Evolutionary conservation across 1,140 invertebrate genomes (phyloP).

Genomic region (Megalopta genalis): DNA sequence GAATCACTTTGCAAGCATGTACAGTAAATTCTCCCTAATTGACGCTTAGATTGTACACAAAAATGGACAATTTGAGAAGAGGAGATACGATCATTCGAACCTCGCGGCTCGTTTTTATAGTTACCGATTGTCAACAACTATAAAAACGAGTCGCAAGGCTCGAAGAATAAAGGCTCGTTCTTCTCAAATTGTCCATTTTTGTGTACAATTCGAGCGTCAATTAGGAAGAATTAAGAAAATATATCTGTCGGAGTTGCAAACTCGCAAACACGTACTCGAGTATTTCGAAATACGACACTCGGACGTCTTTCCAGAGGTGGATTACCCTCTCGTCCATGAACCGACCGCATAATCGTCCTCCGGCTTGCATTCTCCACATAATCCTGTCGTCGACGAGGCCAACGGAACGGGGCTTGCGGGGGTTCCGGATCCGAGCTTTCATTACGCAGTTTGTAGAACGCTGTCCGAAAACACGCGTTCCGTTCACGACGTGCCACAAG

Average conservation of each 20-base stretch:
- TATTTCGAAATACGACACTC: slow-evolving; percentile 5
- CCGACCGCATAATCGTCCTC: slow-evolving; percentile 56
- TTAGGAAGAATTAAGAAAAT: not conserved
- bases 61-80: too few relatives aligned
- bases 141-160: too few relatives aligned
- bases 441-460: slow-evolving; percentile 31
- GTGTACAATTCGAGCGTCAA: too few relatives aligned
- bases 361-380: slow-evolving; percentile 59
- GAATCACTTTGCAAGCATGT: too few relatives aligned
- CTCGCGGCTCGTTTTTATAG: too few relatives aligned
- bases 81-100: too few relatives aligned
- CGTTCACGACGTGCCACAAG: slow-evolving; percentile 20
- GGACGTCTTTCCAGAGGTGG: slow-evolving; percentile 36
- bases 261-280: not conserved
- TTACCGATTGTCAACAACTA: too few relatives aligned
- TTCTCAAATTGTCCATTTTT: too few relatives aligned
- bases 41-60: too few relatives aligned
- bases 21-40: too few relatives aligned
- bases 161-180: too few relatives aligned
- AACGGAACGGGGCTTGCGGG: slow-evolving; percentile 6
- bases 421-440: slow-evolving; percentile 7
- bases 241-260: not conserved
- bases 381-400: slow-evolving; percentile 46
- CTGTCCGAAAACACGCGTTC: slow-evolving; percentile 46
- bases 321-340: slow-evolving; percentile 21